Conservation (phyloP, 2,113 vertebrate genomes). For the Mohoua ochrocephala region DNA sequence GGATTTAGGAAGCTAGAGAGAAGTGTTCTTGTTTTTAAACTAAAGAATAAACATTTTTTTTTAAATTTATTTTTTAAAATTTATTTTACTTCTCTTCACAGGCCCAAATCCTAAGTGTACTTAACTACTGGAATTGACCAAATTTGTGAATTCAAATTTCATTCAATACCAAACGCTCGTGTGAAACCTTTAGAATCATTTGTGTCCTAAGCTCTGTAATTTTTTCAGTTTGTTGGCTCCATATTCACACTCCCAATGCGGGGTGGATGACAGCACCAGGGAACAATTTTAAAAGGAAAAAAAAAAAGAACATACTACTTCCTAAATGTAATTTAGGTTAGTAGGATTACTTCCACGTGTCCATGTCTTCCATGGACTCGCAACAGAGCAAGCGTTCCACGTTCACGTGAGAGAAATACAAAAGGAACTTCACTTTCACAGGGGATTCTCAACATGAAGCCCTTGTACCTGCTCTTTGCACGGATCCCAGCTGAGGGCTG, state of each 20-base stretch:
- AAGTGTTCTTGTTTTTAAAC: background rate
- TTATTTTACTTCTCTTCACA: background rate
- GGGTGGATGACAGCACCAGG: background rate
- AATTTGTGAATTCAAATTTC: background rate
- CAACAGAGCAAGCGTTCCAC: background rate
- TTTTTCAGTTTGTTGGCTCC: background rate
- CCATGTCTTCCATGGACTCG: rapidly evolving
- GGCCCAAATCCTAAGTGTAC: background rate
- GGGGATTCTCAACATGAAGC: rapidly evolving
- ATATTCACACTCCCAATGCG: background rate
- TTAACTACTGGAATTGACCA: background rate
- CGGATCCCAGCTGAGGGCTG: rapidly evolving
- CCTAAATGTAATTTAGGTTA: background rate
- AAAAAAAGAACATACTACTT: background rate
- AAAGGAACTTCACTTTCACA: background rate
- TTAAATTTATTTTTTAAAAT: background rate
- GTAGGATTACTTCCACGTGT: background rate
- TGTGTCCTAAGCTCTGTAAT: background rate
- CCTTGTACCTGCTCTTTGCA: rapidly evolving
- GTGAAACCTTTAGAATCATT: background rate
- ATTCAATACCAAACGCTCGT: background rate
- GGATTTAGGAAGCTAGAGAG: background rate
- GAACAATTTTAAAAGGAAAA: background rate
- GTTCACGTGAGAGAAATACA: rapidly evolving
- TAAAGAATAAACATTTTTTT: background rate